Evolutionary conservation across 2,888 invertebrate species (phyloP), one percentile per base, ranked within the genome.

Genomic region (Lagria hirta): DNA sequence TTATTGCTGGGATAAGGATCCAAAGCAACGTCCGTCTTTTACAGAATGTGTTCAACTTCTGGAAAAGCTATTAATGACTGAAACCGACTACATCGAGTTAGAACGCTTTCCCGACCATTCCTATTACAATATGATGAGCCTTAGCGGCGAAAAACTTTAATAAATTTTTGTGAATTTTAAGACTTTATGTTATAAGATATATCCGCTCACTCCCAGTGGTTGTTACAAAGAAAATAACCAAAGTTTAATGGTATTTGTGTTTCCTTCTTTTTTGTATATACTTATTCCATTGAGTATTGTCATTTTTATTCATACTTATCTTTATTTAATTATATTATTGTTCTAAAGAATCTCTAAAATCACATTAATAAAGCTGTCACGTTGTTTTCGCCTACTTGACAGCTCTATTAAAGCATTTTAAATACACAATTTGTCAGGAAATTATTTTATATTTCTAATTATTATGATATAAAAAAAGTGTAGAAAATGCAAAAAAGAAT

Each of bases 91-190:
- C 64, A 93, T 96, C 36, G 91, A 95, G 67, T 74, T 94, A 35
- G 92, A 94, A 64, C 76, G 89, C 51, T 94, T 94, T 69, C 93
- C 94, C 0, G 92, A 94, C 68, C 93, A 94, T 68, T 89, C 90
- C 5, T 94, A 94, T 71, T 89, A 90, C 65, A 90, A 90, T 64
- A 84, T 90, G 64, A 81, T 88, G 60, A 86, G 85, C 71, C 76
- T 90, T 50, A 90, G 90, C 58, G 91, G 88, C 7, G 91, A 92
- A 68, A 90, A 90, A 69, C 69, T 84, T 57, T 82, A 71, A 73
- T 30, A 38, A 21, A n/a, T 34, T 32, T n/a, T n/a, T n/a, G n/a
- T n/a, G n/a, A 12, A 23, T 26, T 23, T 6, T 17, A 32, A 23
- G 37, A 32, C 18, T 26, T 36, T 18, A 17, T 17, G 22, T n/a